A percentile compares a stretch with the other conserved stretches of the same genome.
Evolutionary conservation across 2,113 vertebrate genomes (phyloP).

Genomic region (Macrotis lagotis): DNA sequence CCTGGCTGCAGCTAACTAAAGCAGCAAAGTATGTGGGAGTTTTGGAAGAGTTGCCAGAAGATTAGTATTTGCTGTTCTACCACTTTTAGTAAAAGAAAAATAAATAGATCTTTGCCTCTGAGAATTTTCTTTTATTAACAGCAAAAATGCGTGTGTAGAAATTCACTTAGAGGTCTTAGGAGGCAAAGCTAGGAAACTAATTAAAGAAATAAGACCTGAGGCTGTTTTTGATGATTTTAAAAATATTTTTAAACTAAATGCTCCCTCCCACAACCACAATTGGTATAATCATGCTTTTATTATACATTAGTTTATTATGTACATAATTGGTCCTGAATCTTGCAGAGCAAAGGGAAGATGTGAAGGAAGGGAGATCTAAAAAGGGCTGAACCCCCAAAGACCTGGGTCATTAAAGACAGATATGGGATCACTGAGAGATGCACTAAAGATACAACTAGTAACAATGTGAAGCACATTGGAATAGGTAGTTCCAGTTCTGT

Average conservation of each 20-base stretch:
- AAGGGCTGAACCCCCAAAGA: neutral
- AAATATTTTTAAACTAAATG: neutral
- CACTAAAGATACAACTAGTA: neutral
- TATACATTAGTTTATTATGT: neutral
- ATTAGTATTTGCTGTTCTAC: neutral
- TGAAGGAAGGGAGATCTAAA: neutral
- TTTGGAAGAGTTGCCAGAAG: neutral
- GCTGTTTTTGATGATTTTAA: neutral
- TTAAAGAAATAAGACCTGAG: neutral
- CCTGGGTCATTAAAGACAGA: neutral
- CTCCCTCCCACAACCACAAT: neutral
- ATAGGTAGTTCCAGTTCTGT: neutral
- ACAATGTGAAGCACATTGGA: neutral
- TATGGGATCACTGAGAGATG: neutral
- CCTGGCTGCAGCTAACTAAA: neutral
- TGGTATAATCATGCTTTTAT: neutral
- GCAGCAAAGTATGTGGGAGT: neutral
- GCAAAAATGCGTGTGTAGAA: neutral
- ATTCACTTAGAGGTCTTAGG: neutral
- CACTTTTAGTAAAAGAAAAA: neutral
- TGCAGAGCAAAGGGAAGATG: neutral
- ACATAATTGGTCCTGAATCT: neutral
- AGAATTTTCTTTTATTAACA: neutral
- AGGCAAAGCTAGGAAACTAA: neutral
- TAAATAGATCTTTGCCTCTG: neutral